Percentiles rank a stretch among this genome's conserved stretches.
phyloP scores from a whole-genome alignment of 2,888 invertebrate genomes.

The Stenodera caucasica region DNA sequence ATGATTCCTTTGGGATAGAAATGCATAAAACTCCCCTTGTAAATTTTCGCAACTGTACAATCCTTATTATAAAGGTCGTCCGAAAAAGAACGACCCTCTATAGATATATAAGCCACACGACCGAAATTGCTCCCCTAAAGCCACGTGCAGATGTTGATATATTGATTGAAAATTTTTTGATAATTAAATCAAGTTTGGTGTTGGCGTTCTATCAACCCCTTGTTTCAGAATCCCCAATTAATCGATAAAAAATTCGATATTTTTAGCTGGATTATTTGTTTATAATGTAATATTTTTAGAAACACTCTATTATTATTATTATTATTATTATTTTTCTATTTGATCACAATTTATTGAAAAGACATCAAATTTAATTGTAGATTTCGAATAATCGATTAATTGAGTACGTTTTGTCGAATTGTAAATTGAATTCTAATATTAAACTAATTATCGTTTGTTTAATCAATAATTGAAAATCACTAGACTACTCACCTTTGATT shows the following conservation, averaged over 20 bases:
- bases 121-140: background rate
- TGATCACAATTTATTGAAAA: too few species aligned
- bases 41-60: constrained; percentile 1
- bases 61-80: background rate
- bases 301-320: too few species aligned
- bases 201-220: background rate
- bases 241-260: too few species aligned
- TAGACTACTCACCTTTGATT: constrained; percentile 46
- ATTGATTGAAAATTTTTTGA: constrained; percentile 13
- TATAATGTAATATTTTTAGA: too few species aligned
- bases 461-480: background rate
- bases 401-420: background rate
- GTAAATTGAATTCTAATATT: too few species aligned
- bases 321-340: too few species aligned
- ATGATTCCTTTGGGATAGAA: background rate
- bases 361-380: too few species aligned
- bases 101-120: background rate
- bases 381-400: too few species aligned
- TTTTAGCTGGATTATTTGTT: too few species aligned
- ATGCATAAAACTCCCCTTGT: background rate
- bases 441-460: background rate
- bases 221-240: too few species aligned
- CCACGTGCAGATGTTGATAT: constrained; percentile 21
- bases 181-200: constrained; percentile 16
- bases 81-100: background rate